Conservation (phyloP, 2,113 vertebrate genomes). For the Nyctereutes procyonoides region DNA sequence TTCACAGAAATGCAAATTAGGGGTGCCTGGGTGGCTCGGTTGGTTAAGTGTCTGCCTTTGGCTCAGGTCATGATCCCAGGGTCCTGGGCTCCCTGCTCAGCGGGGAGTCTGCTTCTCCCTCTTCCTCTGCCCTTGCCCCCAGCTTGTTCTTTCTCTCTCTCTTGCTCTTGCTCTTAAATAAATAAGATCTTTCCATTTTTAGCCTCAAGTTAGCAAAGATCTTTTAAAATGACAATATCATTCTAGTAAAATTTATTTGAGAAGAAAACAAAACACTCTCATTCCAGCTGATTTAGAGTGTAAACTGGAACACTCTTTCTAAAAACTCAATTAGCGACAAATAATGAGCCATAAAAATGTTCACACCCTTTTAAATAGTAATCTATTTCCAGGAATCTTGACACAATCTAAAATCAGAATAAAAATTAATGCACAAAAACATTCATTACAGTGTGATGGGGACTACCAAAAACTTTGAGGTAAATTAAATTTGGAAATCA, state of each 20-base stretch:
- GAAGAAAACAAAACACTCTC: not conserved
- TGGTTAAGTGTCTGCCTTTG: no score
- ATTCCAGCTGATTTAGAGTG: conserved; percentile 36
- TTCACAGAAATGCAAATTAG: conserved; percentile 58
- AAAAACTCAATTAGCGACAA: conserved; percentile 64
- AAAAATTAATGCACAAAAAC: not conserved
- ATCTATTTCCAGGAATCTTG: conserved; percentile 51
- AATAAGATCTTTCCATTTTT: not conserved
- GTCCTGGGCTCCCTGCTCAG: no score
- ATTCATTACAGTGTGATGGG: not conserved
- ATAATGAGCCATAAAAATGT: conserved; percentile 64
- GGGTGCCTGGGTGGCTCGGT: no score
- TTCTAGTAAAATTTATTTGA: conserved; percentile 41
- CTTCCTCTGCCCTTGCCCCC: no score
- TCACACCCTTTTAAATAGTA: conserved; percentile 54
- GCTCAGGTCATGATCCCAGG: no score
- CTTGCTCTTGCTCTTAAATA: no score
- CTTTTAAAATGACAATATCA: conserved; percentile 30
- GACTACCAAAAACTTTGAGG: not conserved
- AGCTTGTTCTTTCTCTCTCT: no score
- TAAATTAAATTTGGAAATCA: conserved; percentile 47
- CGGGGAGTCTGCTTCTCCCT: no score
- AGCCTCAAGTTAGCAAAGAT: not conserved
- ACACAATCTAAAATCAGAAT: not conserved
- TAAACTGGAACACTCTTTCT: conserved; percentile 31